A percentile compares a stretch with the other conserved stretches of the same genome.
Conservation (phyloP, 2,797 vertebrate species). For the Chiroxiphia lanceolata region DNA sequence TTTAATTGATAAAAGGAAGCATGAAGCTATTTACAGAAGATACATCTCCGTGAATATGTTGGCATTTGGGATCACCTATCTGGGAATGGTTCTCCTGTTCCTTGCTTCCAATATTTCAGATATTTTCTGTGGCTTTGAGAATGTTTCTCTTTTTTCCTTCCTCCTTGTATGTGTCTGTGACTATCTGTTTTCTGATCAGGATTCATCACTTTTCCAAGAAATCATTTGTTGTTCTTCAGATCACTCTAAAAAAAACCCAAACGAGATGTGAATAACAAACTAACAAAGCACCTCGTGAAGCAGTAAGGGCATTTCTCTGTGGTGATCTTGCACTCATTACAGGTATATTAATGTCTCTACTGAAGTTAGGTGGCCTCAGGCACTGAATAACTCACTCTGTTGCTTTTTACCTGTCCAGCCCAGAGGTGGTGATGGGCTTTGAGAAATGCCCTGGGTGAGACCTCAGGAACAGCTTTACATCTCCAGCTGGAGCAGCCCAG, state of each 20-base stretch:
- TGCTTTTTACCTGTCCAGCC: not conserved
- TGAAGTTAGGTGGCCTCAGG: not conserved
- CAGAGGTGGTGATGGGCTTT: not conserved
- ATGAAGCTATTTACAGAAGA: not conserved
- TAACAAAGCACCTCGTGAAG: not conserved
- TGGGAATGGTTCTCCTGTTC: not conserved
- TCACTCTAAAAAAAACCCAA: not conserved
- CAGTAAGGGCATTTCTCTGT: not conserved
- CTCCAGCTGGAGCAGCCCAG: not conserved
- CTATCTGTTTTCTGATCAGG: not conserved
- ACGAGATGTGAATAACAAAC: not conserved
- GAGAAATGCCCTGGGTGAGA: not conserved
- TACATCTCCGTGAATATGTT: rapidly evolving
- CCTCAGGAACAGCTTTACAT: not conserved
- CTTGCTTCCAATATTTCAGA: not conserved
- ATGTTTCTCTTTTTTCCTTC: not conserved
- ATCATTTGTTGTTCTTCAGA: not conserved
- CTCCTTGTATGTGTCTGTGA: not conserved
- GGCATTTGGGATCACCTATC: not conserved
- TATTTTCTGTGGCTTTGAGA: not conserved
- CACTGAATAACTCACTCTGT: no score
- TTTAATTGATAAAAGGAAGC: not conserved
- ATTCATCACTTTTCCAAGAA: not conserved
- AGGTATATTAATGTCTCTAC: not conserved
- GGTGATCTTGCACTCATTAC: rapidly evolving